Percentiles rank a stretch among this genome's conserved stretches.
phyloP scores from a whole-genome alignment of 2,888 invertebrate species.

The Crossocerus cetratus region DNA sequence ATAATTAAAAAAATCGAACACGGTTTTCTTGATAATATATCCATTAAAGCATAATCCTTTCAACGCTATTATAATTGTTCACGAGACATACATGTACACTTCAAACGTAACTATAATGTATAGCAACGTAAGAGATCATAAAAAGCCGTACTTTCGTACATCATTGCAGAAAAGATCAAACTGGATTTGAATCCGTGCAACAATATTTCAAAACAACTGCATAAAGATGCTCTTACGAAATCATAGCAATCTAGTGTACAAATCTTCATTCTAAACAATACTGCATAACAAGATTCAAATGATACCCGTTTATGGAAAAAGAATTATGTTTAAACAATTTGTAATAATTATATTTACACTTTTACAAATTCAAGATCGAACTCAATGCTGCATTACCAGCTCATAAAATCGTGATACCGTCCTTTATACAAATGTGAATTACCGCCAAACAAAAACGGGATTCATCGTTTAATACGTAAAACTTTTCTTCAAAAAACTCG shows the following conservation, averaged over 20 bases:
- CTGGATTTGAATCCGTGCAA: too few species aligned
- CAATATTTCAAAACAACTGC: too few species aligned
- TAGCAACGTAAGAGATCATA: constrained; percentile 51
- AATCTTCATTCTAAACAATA: constrained; percentile 14
- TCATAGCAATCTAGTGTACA: constrained; percentile 1
- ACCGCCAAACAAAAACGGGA: constrained; percentile 30
- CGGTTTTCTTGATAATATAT: constrained; percentile 30
- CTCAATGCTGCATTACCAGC: neutral
- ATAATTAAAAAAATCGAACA: constrained; percentile 34
- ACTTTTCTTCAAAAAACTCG: constrained; percentile 43
- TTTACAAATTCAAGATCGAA: neutral
- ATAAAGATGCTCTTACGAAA: neutral
- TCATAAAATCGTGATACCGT: neutral
- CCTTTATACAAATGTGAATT: constrained; percentile 10
- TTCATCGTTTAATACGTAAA: constrained; percentile 46
- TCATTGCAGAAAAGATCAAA: constrained; percentile 7
- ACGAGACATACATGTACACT: constrained; percentile 39
- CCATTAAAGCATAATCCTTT: constrained; percentile 29
- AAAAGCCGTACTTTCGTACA: constrained; percentile 43
- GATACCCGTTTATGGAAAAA: neutral
- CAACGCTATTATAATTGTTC: constrained; percentile 33
- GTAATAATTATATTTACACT: neutral
- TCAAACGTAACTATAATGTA: constrained; percentile 41
- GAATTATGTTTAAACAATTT: neutral
- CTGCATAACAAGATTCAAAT: neutral